These are phyloP conservation scores for Rotaria socialis DNA, from an alignment of 2,888 invertebrate species.

Conservation along the genomic window DNA sequence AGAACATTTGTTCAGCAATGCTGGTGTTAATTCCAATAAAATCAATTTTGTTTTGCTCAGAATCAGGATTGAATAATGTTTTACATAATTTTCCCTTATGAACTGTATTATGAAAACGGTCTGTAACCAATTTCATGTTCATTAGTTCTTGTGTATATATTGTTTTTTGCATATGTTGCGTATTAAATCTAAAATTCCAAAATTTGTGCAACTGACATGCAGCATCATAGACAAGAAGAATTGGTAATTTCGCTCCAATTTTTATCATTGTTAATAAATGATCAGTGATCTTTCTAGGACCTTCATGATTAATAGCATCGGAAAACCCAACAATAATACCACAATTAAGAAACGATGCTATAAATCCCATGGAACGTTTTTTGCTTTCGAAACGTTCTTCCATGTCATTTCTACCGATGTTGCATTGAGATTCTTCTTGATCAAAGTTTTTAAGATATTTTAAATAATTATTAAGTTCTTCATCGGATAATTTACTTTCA, in stretches of 20 bases:
- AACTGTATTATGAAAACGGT: neutral
- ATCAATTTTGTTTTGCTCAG: neutral
- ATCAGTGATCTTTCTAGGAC: neutral
- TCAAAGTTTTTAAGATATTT: neutral
- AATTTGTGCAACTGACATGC: neutral
- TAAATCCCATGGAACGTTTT: neutral
- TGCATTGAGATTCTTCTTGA: neutral
- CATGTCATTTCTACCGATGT: neutral
- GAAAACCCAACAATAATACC: neutral
- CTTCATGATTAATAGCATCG: neutral
- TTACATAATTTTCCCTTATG: neutral
- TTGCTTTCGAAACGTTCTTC: neutral
- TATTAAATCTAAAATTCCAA: neutral
- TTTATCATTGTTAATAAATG: neutral
- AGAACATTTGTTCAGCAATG: neutral
- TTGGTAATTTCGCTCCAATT: neutral
- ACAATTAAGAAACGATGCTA: neutral
- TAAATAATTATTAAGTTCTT: neutral
- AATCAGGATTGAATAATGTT: neutral
- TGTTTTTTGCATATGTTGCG: neutral
- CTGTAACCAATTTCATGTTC: neutral
- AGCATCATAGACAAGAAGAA: neutral
- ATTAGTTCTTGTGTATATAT: neutral
- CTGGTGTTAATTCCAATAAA: neutral
- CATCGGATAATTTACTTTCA: neutral